These are phyloP conservation scores for Pseudanteris insignis DNA, from an alignment of 2,888 invertebrate species.

Conservation along the genomic window DNA sequence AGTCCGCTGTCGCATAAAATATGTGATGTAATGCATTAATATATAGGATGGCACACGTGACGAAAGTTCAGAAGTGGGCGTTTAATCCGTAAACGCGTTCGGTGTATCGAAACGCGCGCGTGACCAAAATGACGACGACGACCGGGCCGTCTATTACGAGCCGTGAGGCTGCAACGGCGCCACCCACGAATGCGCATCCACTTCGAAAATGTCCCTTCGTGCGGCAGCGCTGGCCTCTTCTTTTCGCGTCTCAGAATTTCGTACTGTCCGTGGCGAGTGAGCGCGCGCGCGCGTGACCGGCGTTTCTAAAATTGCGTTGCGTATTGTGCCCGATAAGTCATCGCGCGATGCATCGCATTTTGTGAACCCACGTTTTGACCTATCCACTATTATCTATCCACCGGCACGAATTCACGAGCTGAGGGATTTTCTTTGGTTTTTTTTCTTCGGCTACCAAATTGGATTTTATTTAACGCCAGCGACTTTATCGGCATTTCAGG, in stretches of 20 bases:
- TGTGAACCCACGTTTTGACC: slow-evolving; percentile 10
- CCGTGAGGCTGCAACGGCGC: slow-evolving; percentile 34
- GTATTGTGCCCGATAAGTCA: slow-evolving; percentile 30
- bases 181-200: slow-evolving; percentile 33
- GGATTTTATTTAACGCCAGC: slow-evolving; percentile 8
- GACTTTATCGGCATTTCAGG: not conserved
- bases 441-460: not conserved
- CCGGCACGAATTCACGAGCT: slow-evolving; percentile 13
- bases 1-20: slow-evolving; percentile 19
- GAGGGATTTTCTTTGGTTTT: slow-evolving; percentile 6
- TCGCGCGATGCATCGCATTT: slow-evolving; percentile 26
- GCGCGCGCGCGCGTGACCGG: slow-evolving; percentile 53
- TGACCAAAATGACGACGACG: slow-evolving; percentile 55
- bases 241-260: no score
- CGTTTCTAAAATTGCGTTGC: slow-evolving; percentile 23
- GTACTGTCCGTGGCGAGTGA: slow-evolving; percentile 51
- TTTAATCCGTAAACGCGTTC: slow-evolving; percentile 51
- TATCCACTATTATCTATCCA: slow-evolving; percentile 29
- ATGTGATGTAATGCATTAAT: slow-evolving; percentile 38
- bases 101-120: slow-evolving; percentile 52
- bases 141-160: slow-evolving; percentile 40
- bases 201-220: slow-evolving; percentile 30
- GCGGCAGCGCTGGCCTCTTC: slow-evolving; percentile 11
- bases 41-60: slow-evolving; percentile 43
- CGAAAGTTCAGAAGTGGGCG: slow-evolving; percentile 40